Evolutionary conservation across 2,888 invertebrate genomes (phyloP), one percentile per base, ranked within the genome.

Genomic region (Parnassius smintheus): DNA sequence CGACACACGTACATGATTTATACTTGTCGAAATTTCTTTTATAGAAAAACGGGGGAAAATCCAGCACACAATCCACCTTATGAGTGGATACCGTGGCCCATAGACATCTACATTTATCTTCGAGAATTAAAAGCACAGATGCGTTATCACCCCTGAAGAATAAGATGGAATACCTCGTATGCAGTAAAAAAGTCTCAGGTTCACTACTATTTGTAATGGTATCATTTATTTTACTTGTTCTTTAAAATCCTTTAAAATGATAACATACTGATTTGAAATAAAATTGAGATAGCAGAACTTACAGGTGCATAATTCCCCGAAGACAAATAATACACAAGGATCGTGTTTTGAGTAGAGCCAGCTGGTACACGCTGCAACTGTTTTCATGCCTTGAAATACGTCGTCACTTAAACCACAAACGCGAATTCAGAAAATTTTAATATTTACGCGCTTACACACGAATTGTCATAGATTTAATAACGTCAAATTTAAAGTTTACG

Each of bases 261-360:
- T 54, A n/a, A n/a, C 2, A 54, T 41, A 35, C 1, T 8, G 13
- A 11, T 12, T 0, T 8, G 13, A 11, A 54, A 42, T 41, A 41
- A 54, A 54, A 41, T 11, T 9, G 2, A 44, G 3, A 10, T 59
- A 8, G 7, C 7, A n/a, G 12, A 62, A 80, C 81, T 81, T 74
- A 81, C 81, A 70, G 62, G 72, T 70, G 67, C 84, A 84, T 80
- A 76, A 70, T 83, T 80, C 69, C 76, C 72, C 72, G 66, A 70
- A 69, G 66, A 70, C 64, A 67, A 70, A 66, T 56, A 35, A 66
- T 65, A 65, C 70, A 66, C 70, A 66, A 50, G 52, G 57, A 59
- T 54, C 35, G 35, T 63, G 61, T 66, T 63, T 66, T 61, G 60
- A 61, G 64, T 59, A 59, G 55, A 59, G 64, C 45, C 60, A 45